phyloP scores from a whole-genome alignment of 2,888 invertebrate genomes.

The Lydus trimaculatus region DNA sequence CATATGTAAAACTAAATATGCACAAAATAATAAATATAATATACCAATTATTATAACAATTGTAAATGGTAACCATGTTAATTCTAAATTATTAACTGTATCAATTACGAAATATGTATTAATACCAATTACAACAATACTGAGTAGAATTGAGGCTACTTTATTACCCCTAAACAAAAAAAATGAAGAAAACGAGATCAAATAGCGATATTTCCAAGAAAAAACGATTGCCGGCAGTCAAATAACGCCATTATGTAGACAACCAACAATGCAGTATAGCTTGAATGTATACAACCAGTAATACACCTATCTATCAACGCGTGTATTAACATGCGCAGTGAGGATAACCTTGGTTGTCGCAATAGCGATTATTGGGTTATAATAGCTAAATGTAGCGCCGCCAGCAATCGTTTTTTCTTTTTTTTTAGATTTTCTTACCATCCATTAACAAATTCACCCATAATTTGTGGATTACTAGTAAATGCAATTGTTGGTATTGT shows the following conservation, averaged over 20 bases:
- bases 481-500: slow-evolving; percentile 86
- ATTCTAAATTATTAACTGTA: slow-evolving; percentile 63
- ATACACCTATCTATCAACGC: too few relatives aligned
- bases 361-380: too few relatives aligned
- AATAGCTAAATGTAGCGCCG: too few relatives aligned
- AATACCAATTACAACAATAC: slow-evolving; percentile 76
- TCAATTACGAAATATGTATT: slow-evolving; percentile 80
- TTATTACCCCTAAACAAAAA: slow-evolving; percentile 75
- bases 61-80: slow-evolving; percentile 60
- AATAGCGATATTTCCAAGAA: too few relatives aligned
- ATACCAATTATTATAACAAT: slow-evolving; percentile 66
- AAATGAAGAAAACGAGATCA: too few relatives aligned
- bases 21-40: slow-evolving; percentile 75
- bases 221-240: too few relatives aligned
- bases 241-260: too few relatives aligned
- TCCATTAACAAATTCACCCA: slow-evolving; percentile 87
- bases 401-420: too few relatives aligned
- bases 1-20: slow-evolving; percentile 79
- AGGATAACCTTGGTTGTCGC: too few relatives aligned
- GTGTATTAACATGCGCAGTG: too few relatives aligned
- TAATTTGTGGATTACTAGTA: slow-evolving; percentile 78
- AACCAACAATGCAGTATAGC: too few relatives aligned
- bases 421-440: slow-evolving; percentile 64
- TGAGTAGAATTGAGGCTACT: slow-evolving; percentile 71
- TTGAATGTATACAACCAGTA: too few relatives aligned